Evolutionary conservation across 2,113 vertebrate genomes (phyloP).

Genomic region (Falcunculus frontatus): DNA sequence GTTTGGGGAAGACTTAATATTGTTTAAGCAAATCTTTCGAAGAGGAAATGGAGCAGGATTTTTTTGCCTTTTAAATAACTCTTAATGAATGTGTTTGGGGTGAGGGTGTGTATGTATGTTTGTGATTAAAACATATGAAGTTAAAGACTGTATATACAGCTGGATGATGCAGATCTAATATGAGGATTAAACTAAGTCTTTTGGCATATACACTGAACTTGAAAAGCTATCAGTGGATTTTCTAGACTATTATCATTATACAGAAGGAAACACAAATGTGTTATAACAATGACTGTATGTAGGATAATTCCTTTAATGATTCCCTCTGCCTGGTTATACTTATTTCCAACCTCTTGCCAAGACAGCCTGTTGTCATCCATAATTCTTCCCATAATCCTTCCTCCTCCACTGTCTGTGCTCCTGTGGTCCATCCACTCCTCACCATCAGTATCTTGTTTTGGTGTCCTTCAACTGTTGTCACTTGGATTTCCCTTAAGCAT

Average conservation of each 20-base stretch:
- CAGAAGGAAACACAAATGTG: not conserved
- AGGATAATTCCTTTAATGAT: not conserved
- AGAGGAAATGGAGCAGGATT: not conserved
- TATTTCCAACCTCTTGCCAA: not conserved
- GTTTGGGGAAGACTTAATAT: not conserved
- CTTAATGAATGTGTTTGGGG: not conserved
- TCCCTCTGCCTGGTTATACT: not conserved
- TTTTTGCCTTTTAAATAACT: not conserved
- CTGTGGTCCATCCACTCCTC: not conserved
- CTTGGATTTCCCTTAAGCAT: not conserved
- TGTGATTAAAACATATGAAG: not conserved
- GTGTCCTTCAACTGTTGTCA: fast-evolving
- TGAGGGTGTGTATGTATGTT: not conserved
- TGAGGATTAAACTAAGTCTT: not conserved
- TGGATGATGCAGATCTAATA: not conserved
- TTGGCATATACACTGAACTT: not conserved
- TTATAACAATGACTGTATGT: not conserved
- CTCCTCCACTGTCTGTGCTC: not conserved
- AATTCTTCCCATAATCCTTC: not conserved
- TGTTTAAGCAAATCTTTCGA: not conserved
- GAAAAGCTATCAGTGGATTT: not conserved
- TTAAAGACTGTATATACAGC: not conserved
- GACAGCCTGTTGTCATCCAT: not conserved
- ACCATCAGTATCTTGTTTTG: not conserved
- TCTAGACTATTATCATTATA: not conserved